Percentiles rank a stretch among this genome's conserved stretches.
These are phyloP conservation scores for Coilia nasus DNA, from an alignment of 2,797 vertebrate species.

Conservation along the genomic window DNA sequence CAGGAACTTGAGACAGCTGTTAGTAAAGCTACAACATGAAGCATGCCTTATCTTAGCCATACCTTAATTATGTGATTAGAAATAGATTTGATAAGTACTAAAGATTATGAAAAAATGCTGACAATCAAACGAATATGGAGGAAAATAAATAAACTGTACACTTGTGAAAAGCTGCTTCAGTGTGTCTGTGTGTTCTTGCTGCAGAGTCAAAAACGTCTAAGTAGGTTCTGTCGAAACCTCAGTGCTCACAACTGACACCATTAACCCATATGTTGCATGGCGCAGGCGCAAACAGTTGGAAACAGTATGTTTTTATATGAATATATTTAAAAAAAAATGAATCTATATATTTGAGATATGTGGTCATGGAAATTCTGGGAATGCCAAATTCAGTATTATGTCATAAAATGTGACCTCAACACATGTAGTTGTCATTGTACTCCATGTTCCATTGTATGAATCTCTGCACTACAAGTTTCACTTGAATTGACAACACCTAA, in stretches of 20 bases:
- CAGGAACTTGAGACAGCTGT: background rate
- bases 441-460: no score
- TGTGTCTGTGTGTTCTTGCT: background rate
- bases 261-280: no score
- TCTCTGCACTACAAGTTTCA: no score
- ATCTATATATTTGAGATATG: no score
- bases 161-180: background rate
- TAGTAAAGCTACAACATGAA: background rate
- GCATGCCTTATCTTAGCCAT: background rate
- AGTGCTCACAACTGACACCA: background rate
- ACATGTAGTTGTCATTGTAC: no score
- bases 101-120: background rate
- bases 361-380: no score
- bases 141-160: constrained; percentile 6
- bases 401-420: no score
- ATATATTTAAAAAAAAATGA: no score
- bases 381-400: no score
- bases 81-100: background rate
- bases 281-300: no score
- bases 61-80: background rate
- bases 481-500: no score
- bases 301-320: no score
- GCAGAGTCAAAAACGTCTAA: background rate
- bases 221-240: background rate
- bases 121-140: constrained; percentile 13